phyloP scores from a whole-genome alignment of 2,888 invertebrate species.

The Nysson spinosus region DNA sequence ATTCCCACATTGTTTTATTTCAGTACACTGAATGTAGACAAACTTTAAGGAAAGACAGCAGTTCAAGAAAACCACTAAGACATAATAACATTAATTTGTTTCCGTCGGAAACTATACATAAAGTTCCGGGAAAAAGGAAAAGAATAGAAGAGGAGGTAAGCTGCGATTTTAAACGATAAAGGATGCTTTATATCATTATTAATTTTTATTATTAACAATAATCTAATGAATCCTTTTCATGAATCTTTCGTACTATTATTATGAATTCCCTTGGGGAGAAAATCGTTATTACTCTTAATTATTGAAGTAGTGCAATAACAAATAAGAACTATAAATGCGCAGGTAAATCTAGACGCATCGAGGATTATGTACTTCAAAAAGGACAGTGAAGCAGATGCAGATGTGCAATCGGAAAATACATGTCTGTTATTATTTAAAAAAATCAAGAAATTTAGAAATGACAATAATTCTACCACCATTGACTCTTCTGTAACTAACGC shows the following conservation, averaged over 20 bases:
- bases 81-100: conserved; percentile 80
- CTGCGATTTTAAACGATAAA: too few relatives aligned
- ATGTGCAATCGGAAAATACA: conserved; percentile 32
- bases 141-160: conserved; percentile 43
- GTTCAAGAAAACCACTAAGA: conserved; percentile 81
- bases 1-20: conserved; percentile 28
- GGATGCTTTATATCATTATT: too few relatives aligned
- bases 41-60: conserved; percentile 83
- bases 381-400: conserved; percentile 48
- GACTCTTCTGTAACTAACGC: conserved; percentile 2
- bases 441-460: conserved; percentile 44
- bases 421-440: conserved; percentile 44
- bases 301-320: too few relatives aligned
- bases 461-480: conserved; percentile 4
- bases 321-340: too few relatives aligned
- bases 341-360: conserved; percentile 47
- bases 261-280: too few relatives aligned
- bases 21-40: conserved; percentile 80
- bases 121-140: conserved; percentile 59
- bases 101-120: conserved; percentile 60
- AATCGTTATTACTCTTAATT: too few relatives aligned
- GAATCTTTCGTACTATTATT: too few relatives aligned
- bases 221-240: too few relatives aligned
- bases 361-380: conserved; percentile 51
- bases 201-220: background rate